Evolutionary conservation across 2,888 invertebrate genomes (phyloP), one percentile per base, ranked within the genome.

Genomic region (Agriopis marginaria): DNA sequence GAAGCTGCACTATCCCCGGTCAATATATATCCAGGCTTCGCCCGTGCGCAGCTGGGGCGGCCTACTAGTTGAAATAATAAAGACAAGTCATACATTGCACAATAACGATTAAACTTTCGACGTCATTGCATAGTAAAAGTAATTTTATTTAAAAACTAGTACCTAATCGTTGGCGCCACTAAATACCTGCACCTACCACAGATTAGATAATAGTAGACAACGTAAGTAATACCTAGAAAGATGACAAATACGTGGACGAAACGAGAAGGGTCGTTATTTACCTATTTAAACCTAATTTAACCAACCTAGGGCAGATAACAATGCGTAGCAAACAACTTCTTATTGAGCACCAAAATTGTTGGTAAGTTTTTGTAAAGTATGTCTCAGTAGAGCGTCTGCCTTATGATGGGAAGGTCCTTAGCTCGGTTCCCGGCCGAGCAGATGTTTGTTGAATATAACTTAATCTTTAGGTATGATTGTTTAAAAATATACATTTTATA

Each of bases 201-300:
- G 51, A 62, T 62, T 42, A 61, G 50, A 62, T 61, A 59, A 62
- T 61, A 59, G 32, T 12, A 12, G 49, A 9, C 42, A 40, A 42
- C 51, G 51, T 61, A 14, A 50, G 14, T 17, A 0, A 42, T 49
- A 59, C 45, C 44, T 3, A n/a, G 51, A 58, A 65, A 45, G 12
- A 68, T 63, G 62, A 68, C 63, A 7, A 49, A 51, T 51, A 23
- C 45, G 60, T 51, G 44, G 3, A 7, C 40, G n/a, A 45, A 63
- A 68, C n/a, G 63, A 60, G 42, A n/a, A 11, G 9, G 5, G 12
- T 50, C 60, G 14, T 74, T 73, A 68, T 66, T 68, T 58, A n/a
- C 44, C 9, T 11, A 65, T 70, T 62, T 61, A 66, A 68, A 60
- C 44, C 11, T 55, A 63, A 64, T 68, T 64, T 49, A 60, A 64